Base-by-base conservation (phyloP, 2,888 invertebrate species). In the Lasioglossum villosulum region DNA sequence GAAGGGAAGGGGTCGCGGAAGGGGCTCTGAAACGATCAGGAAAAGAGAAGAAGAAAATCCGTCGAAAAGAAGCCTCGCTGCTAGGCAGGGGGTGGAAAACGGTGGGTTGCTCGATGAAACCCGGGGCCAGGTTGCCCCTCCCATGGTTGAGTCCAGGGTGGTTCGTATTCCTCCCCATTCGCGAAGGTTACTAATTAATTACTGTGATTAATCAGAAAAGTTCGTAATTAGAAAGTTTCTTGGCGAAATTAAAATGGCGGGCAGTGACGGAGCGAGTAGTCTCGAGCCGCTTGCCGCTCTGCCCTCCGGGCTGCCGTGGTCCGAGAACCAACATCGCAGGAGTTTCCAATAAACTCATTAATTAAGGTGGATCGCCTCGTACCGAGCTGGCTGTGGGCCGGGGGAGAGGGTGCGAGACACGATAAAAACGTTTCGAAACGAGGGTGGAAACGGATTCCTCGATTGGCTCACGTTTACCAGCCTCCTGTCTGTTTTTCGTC, bases 121-220 rank as follows among this genome's bases (percentile, higher is more conserved):
- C 74, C 74, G 76, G 77, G 30, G 81, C 83, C 75, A 66, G 66
- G 66, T 66, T 66, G 63, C 63, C 59, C n/a, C 12, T 27, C 27
- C 27, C 30, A 30, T 16, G 6, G 63, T 30, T 19, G 75, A 76
- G 68, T 81, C 87, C 83, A 23, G 70, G 85, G 80, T 71, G 88
- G 80, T 84, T 78, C 88, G 91, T 82, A 87, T 87, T 90, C 89
- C 85, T 85, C 84, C 84, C 88, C 86, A n/a, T 82, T 80, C 89
- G 92, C 90, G 90, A 88, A 89, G 92, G 93, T 94, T 94, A 95
- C 96, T 96, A 96, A 96, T 96, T 96, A 96, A 96, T 96, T 96
- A 96, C 96, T 96, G 95, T 96, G 96, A 96, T 96, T 96, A 96
- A 96, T 96, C 96, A 96, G 96, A 96, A 96, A 96, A 96, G 95